Percentiles rank a stretch among this genome's conserved stretches.
phyloP scores from a whole-genome alignment of 2,888 invertebrate genomes.

The Rhorus exstirpatorius region DNA sequence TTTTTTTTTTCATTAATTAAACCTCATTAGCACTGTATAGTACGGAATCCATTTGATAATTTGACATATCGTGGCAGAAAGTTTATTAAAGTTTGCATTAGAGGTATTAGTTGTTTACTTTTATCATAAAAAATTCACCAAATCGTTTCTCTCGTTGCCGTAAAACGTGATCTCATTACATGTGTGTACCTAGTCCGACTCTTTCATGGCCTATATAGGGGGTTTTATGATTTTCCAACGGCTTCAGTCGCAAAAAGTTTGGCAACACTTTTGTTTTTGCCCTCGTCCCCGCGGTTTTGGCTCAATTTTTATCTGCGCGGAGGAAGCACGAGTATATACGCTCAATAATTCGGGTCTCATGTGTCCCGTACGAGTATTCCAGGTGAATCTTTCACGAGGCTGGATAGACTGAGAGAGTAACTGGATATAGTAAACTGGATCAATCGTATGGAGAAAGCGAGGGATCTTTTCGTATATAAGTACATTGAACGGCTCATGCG shows the following conservation, averaged over 20 bases:
- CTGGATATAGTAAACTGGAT: conserved; percentile 44
- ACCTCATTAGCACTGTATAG: too few species aligned
- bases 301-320: conserved; percentile 11
- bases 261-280: conserved; percentile 18
- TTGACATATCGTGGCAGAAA: not conserved
- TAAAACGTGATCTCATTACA: conserved; percentile 34
- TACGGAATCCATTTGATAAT: not conserved
- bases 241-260: conserved; percentile 40
- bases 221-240: conserved; percentile 63
- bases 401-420: conserved; percentile 11
- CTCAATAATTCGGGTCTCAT: conserved; percentile 65
- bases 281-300: not conserved
- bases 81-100: not conserved
- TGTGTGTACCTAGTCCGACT: not conserved
- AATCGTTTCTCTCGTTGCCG: conserved; percentile 6
- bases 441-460: conserved; percentile 48
- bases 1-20: too few species aligned
- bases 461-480: conserved; percentile 59
- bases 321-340: conserved; percentile 15
- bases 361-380: conserved; percentile 52
- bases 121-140: conserved; percentile 13
- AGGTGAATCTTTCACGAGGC: conserved; percentile 60
- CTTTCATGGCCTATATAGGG: not conserved
- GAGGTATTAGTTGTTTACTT: conserved; percentile 31
- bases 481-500: conserved; percentile 54